Evolutionary conservation across 1,140 invertebrate species (phyloP), one percentile per base, ranked within the genome.

Genomic region (Drosophila arawakana): DNA sequence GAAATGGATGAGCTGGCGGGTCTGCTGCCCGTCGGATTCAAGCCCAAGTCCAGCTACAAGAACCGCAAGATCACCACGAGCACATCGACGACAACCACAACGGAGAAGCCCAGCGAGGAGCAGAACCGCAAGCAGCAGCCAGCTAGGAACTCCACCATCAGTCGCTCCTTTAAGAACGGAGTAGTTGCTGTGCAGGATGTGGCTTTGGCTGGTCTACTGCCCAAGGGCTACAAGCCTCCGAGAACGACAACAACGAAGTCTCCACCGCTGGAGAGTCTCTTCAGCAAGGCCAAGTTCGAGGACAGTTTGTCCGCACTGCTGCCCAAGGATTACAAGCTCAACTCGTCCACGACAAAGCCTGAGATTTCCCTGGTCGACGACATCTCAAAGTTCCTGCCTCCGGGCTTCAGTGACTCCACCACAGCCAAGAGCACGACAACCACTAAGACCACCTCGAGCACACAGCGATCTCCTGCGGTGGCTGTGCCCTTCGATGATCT

Each of bases 1-100:
- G 94, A 94, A 92, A 94, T 95, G 89, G 95, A 95, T 58, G 93
- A 95, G 74, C 81, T 95, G 1, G 81, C 93, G 9, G 93, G 94
- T 3, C 86, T 96, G 2, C 84, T 96, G 11, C 95, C 95, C 2
- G 88, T 93, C 6, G 95, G 95, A 25, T 96, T 95, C 79, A 95
- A 95, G 82, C 90, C 93, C 9, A 93, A 94, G 73, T 75, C 86
- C 0, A 68, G 93, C 90, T 79, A 93, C 74, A 85, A 94, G 93
- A 93, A 94, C 93, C 88, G 93, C 90, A 91, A 94, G 93, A 80
- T 93, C 81, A 93, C 93, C 7, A 92, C 92, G n/a, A 92, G 92
- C 6, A 80, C 71, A 50, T 93, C 93, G 30, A 93, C 93, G 5
- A 93, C 93, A 2, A 93, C 93, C 2, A 93, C 93, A 15, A 93